phyloP scores from a whole-genome alignment of 2,113 vertebrate species.

The Perca flavescens region DNA sequence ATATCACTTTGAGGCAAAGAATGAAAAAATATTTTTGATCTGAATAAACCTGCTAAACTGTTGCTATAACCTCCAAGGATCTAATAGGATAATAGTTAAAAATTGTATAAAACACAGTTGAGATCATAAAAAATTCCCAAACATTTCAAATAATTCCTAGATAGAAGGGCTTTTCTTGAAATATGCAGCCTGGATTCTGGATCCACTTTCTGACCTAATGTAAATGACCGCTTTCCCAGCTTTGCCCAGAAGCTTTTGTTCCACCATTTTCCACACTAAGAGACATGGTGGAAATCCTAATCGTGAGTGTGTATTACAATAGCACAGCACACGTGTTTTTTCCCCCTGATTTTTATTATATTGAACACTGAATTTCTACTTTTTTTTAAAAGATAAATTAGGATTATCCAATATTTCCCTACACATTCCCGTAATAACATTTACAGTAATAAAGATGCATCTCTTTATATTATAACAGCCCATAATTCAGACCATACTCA shows the following conservation, averaged over 20 bases:
- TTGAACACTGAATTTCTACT: background rate
- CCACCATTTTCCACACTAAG: conserved; percentile 5
- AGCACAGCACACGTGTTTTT: conserved; percentile 8
- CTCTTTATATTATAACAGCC: background rate
- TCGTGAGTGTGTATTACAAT: background rate
- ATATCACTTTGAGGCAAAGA: background rate
- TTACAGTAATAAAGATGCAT: conserved; percentile 6
- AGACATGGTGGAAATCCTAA: conserved; percentile 21
- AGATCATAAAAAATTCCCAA: conserved; percentile 8
- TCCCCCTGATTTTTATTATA: background rate
- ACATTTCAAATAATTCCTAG: conserved; percentile 8
- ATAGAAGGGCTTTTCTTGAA: background rate
- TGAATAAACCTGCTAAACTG: conserved; percentile 21
- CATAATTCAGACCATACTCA: background rate
- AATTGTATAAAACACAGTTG: background rate
- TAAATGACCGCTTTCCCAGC: background rate
- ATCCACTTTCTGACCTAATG: conserved; percentile 13
- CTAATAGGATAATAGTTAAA: background rate
- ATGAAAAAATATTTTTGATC: conserved; percentile 16
- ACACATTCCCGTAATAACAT: background rate
- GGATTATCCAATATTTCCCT: background rate
- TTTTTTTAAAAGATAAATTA: background rate
- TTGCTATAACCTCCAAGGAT: background rate
- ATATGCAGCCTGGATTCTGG: conserved; percentile 25
- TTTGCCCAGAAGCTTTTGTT: conserved; percentile 6